phyloP scores from a whole-genome alignment of 2,888 invertebrate species.

The Archips xylosteana region DNA sequence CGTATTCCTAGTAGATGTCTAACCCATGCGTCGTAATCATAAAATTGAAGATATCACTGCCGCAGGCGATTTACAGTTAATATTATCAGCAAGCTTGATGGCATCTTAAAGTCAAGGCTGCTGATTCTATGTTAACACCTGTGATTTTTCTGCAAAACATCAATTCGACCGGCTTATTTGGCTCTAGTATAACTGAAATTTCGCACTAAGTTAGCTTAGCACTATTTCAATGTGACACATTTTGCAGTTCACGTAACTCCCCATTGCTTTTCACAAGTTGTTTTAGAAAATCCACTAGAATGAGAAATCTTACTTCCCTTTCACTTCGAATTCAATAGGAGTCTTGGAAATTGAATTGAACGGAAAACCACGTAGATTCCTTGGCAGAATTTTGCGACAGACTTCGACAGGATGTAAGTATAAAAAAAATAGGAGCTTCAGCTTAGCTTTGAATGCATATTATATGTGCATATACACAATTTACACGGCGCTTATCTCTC shows the following conservation, averaged over 20 bases:
- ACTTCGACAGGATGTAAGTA: not conserved
- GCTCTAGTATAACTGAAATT: not conserved
- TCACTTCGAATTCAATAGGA: not conserved
- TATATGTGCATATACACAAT: not conserved
- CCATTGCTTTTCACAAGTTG: not conserved
- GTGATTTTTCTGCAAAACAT: not conserved
- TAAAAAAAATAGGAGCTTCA: not conserved
- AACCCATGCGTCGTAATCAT: slow-evolving; percentile 37
- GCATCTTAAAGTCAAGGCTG: slow-evolving; percentile 10
- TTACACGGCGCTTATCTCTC: slow-evolving; percentile 3
- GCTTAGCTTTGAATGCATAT: not conserved
- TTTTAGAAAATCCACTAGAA: not conserved
- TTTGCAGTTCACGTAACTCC: not conserved
- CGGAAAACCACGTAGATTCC: not conserved
- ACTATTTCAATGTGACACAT: not conserved
- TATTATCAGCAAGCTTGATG: slow-evolving; percentile 19
- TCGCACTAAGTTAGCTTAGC: not conserved
- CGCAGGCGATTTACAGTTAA: slow-evolving; percentile 37
- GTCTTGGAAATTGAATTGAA: not conserved
- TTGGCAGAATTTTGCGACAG: not conserved
- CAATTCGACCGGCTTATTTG: not conserved
- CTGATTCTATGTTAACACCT: not conserved
- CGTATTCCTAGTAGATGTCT: slow-evolving; percentile 28
- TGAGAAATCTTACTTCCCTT: not conserved
- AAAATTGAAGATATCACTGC: slow-evolving; percentile 35